A percentile compares a stretch with the other conserved stretches of the same genome.
These are phyloP conservation scores for Hybognathus amarus DNA, from an alignment of 2,797 vertebrate species.

Conservation along the genomic window DNA sequence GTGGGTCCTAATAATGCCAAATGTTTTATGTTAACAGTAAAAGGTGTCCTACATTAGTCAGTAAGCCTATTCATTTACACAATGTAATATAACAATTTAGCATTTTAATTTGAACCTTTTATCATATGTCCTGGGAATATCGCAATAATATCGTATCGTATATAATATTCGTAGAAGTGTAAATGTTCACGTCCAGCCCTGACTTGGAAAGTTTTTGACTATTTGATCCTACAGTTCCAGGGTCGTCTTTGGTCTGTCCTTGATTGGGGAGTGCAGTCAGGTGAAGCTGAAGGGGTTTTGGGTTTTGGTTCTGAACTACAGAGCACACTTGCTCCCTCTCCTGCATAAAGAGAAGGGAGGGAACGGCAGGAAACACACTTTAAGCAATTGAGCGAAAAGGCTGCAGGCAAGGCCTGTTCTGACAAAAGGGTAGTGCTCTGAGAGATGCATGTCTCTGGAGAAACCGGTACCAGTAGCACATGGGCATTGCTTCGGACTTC, in stretches of 20 bases:
- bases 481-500: slow-evolving; percentile 20
- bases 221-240: neutral
- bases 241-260: slow-evolving; percentile 10
- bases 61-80: too few relatives aligned
- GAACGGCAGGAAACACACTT: slow-evolving; percentile 70
- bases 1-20: too few relatives aligned
- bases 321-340: slow-evolving; percentile 46
- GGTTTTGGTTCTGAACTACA: slow-evolving; percentile 27
- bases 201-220: neutral
- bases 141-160: too few relatives aligned
- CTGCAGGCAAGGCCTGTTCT: slow-evolving; percentile 72
- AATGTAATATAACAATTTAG: too few relatives aligned
- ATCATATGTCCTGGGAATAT: too few relatives aligned
- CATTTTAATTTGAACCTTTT: too few relatives aligned
- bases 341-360: slow-evolving; percentile 65
- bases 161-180: too few relatives aligned
- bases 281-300: slow-evolving; percentile 58
- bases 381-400: slow-evolving; percentile 78
- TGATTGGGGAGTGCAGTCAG: slow-evolving; percentile 41
- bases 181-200: neutral
- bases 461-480: slow-evolving; percentile 43
- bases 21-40: too few relatives aligned
- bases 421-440: slow-evolving; percentile 75
- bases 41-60: too few relatives aligned
- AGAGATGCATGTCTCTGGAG: slow-evolving; percentile 80